Percentiles rank a stretch among this genome's conserved stretches.
Evolutionary conservation across 2,797 vertebrate species (phyloP).

Genomic region (Meriones psammophilus): DNA sequence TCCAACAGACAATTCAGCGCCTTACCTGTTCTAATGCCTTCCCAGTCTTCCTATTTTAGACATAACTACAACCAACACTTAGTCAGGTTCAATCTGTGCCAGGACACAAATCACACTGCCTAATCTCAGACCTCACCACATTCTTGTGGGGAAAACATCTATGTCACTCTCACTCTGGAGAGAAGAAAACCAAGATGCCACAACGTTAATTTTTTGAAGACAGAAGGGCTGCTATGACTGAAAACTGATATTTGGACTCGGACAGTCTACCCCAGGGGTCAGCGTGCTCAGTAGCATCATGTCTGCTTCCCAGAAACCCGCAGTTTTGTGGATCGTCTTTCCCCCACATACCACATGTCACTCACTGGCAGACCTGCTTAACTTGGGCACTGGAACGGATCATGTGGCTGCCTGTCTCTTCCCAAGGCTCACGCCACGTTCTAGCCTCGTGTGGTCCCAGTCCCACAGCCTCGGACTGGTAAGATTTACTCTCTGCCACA

Average conservation of each 20-base stretch:
- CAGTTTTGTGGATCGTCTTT: not conserved
- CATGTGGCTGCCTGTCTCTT: not conserved
- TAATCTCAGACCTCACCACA: not conserved
- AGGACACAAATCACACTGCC: not conserved
- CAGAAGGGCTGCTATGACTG: not conserved
- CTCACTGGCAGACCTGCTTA: not conserved
- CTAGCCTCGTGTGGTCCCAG: not conserved
- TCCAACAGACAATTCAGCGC: not conserved
- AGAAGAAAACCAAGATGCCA: conserved; percentile 47
- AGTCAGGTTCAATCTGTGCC: not conserved
- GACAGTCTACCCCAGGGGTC: not conserved
- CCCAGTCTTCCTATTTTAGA: not conserved
- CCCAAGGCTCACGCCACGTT: too few species aligned
- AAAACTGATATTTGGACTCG: not conserved
- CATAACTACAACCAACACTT: not conserved
- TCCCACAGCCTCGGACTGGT: not conserved
- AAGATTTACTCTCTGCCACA: not conserved
- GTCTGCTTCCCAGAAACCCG: not conserved
- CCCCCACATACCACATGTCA: not conserved
- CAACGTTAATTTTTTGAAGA: not conserved
- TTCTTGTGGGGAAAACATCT: not conserved
- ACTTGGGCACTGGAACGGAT: not conserved
- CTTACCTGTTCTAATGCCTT: not conserved
- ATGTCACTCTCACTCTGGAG: not conserved
- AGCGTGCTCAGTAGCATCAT: not conserved